phyloP scores from a whole-genome alignment of 2,888 invertebrate genomes.

The Syrista parreyssii region DNA sequence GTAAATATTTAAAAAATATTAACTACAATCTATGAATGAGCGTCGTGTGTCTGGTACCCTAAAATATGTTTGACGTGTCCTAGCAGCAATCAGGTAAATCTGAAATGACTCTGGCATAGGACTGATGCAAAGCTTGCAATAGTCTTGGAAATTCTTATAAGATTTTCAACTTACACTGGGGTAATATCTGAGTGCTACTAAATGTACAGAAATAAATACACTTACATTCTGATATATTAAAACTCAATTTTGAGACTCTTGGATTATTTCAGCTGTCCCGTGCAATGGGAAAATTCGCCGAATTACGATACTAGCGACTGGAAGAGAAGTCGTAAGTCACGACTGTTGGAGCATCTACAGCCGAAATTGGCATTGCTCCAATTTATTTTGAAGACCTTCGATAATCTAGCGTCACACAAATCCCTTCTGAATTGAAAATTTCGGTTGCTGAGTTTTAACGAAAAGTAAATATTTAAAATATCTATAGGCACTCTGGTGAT shows the following conservation, averaged over 20 bases:
- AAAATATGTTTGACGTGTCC: not conserved
- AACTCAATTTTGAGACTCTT: not conserved
- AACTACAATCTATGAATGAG: not conserved
- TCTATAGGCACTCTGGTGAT: not conserved
- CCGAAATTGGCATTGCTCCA: not conserved
- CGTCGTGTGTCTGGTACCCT: not conserved
- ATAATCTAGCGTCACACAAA: not conserved
- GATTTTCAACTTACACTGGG: not conserved
- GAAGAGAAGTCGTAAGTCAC: not conserved
- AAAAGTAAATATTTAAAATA: not conserved
- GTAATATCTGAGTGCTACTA: not conserved
- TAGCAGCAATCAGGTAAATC: not conserved
- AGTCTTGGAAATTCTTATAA: not conserved
- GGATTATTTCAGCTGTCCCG: constrained; percentile 27
- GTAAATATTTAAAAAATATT: not conserved
- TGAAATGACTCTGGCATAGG: not conserved
- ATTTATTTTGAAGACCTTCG: not conserved
- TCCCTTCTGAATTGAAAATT: not conserved
- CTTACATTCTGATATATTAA: not conserved
- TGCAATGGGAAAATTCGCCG: constrained; percentile 26
- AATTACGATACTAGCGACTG: constrained; percentile 14
- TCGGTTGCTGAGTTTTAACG: not conserved
- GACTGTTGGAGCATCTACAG: not conserved
- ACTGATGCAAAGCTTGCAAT: not conserved
- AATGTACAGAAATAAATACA: not conserved